These are phyloP conservation scores for Drepanosiphum platanoidis DNA, from an alignment of 2,888 invertebrate species.

Conservation along the genomic window DNA sequence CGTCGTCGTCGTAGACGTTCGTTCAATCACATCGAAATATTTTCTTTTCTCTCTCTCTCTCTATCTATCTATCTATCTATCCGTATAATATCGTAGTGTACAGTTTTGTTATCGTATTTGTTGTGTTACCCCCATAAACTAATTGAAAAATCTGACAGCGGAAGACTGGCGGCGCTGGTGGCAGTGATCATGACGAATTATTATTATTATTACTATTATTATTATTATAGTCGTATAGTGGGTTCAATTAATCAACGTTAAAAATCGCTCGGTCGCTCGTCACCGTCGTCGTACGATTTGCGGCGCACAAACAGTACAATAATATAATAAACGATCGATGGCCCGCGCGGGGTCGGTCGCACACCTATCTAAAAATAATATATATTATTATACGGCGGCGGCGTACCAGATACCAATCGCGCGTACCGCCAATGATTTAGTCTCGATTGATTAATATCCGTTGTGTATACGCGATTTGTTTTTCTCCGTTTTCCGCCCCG, in stretches of 20 bases:
- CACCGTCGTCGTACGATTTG: neutral
- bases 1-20: neutral
- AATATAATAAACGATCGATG: neutral
- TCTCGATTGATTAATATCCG: neutral
- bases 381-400: too few relatives aligned
- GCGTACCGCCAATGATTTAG: neutral
- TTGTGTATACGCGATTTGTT: neutral
- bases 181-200: conserved; percentile 40
- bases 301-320: neutral
- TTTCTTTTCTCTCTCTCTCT: too few relatives aligned
- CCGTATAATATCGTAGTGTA: neutral
- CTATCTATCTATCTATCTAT: too few relatives aligned
- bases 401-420: too few relatives aligned
- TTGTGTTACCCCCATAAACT: neutral
- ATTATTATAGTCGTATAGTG: neutral
- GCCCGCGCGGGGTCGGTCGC: neutral
- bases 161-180: neutral
- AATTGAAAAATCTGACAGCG: conserved; percentile 34
- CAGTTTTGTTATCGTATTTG: neutral
- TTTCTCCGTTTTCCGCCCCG: neutral
- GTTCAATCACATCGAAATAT: conserved; percentile 9
- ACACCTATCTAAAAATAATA: neutral
- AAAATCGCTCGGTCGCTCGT: neutral
- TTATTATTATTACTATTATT: conserved; percentile 15
- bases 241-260: conserved; percentile 28